Percentiles rank a stretch among this genome's conserved stretches.
Evolutionary conservation across 1,140 invertebrate genomes (phyloP).

Genomic region (Ceratina calcarata): DNA sequence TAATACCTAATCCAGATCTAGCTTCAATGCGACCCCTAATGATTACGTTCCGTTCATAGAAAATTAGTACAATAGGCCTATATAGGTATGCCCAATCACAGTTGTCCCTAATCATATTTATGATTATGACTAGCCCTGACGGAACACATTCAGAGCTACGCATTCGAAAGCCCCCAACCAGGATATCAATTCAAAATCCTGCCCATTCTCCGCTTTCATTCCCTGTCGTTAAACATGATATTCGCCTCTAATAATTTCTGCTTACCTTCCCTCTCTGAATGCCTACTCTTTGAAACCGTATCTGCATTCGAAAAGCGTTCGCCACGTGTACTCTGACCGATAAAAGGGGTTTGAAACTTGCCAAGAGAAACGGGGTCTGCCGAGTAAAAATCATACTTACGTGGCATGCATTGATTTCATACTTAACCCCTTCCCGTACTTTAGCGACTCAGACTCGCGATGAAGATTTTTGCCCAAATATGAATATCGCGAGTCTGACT

Average conservation of each 20-base stretch:
- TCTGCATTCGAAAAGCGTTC: conserved; percentile 1
- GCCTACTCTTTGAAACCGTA: conserved; percentile 29
- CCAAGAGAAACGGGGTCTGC: background rate
- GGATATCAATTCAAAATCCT: conserved; percentile 39
- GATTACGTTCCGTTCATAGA: conserved; percentile 43
- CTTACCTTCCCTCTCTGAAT: background rate
- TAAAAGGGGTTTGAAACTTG: background rate
- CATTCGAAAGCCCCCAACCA: conserved; percentile 48
- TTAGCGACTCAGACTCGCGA: too few species aligned
- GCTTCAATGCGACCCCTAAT: background rate
- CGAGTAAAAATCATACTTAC: background rate
- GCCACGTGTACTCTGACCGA: conserved; percentile 29
- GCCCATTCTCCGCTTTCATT: conserved; percentile 37
- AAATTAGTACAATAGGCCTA: conserved; percentile 52
- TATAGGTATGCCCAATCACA: conserved; percentile 10
- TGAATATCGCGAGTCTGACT: too few species aligned
- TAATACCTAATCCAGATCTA: background rate
- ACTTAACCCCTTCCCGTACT: too few species aligned
- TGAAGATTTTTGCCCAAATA: too few species aligned
- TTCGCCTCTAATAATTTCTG: conserved; percentile 34
- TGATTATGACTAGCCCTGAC: conserved; percentile 28
- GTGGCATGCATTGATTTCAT: too few species aligned
- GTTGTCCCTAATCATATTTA: conserved; percentile 14
- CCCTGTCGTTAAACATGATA: conserved; percentile 48
- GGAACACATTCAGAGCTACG: conserved; percentile 50